These are phyloP conservation scores for Leucopsar rothschildi DNA, from an alignment of 2,113 vertebrate genomes.

Conservation along the genomic window DNA sequence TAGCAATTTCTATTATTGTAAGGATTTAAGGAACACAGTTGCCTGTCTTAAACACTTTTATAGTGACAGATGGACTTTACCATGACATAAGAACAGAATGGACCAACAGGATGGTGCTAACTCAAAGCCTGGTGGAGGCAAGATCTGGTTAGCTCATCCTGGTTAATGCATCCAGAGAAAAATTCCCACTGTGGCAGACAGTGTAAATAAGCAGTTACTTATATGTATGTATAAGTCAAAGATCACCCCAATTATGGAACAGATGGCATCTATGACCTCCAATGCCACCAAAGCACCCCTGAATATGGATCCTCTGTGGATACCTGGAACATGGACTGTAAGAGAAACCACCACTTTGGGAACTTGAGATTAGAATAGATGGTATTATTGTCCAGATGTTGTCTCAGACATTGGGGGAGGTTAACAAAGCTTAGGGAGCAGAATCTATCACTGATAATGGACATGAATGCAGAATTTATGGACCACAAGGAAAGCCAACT, in stretches of 20 bases:
- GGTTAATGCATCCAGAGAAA: accelerated
- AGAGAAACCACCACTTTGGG: background rate
- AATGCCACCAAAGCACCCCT: background rate
- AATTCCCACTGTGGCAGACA: background rate
- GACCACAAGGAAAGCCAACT: background rate
- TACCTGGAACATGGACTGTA: background rate
- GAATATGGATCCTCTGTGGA: background rate
- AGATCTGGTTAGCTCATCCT: background rate
- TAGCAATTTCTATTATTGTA: background rate
- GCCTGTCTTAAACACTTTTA: background rate
- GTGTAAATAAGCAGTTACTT: background rate
- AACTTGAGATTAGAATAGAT: background rate
- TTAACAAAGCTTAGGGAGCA: background rate
- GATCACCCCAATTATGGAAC: background rate
- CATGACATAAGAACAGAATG: background rate
- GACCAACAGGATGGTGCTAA: accelerated
- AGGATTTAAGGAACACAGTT: background rate
- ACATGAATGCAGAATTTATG: background rate
- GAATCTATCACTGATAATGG: background rate
- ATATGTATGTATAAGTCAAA: background rate
- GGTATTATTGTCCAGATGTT: background rate
- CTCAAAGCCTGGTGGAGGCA: background rate
- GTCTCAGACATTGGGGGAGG: background rate
- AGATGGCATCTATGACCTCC: too few relatives aligned
- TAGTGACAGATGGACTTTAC: background rate